Conservation (phyloP, 2,888 invertebrate genomes). For the Megaustenia siamemsis region DNA sequence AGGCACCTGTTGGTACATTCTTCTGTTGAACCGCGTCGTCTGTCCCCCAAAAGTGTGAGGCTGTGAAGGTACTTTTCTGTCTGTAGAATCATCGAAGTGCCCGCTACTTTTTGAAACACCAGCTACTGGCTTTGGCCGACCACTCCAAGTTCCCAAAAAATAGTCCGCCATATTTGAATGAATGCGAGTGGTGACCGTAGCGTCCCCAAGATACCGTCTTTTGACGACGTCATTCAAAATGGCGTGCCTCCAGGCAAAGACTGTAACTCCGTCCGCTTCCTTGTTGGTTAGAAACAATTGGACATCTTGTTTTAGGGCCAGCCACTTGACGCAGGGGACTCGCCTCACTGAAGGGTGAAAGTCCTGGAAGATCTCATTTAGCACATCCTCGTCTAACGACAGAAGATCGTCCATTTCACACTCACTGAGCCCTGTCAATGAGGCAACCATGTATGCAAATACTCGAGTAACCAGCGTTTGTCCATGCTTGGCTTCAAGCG, state of each 20-base stretch:
- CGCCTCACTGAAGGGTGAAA: constrained; percentile 68
- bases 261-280: constrained; percentile 71
- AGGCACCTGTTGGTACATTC: constrained; percentile 78
- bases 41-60: constrained; percentile 54
- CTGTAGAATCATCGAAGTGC: constrained; percentile 54
- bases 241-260: constrained; percentile 71
- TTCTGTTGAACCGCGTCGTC: constrained; percentile 68
- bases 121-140: constrained; percentile 66
- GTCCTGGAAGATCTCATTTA: constrained; percentile 65
- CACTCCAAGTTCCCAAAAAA: constrained; percentile 76
- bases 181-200: constrained; percentile 59
- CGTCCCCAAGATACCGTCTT: constrained; percentile 68
- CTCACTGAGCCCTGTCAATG: constrained; percentile 77
- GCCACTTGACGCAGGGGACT: constrained; percentile 74
- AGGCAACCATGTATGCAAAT: constrained; percentile 75
- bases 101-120: not conserved
- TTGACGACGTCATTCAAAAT: constrained; percentile 65
- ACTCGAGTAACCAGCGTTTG: constrained; percentile 65
- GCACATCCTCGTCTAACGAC: constrained; percentile 76
- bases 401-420: constrained; percentile 79
- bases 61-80: constrained; percentile 60
- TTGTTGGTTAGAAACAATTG: constrained; percentile 66
- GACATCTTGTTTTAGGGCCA: constrained; percentile 72
- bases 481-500: constrained; percentile 73
- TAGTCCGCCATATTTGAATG: constrained; percentile 78